phyloP scores from a whole-genome alignment of 2,113 vertebrate species.

The Accipiter cooperii region DNA sequence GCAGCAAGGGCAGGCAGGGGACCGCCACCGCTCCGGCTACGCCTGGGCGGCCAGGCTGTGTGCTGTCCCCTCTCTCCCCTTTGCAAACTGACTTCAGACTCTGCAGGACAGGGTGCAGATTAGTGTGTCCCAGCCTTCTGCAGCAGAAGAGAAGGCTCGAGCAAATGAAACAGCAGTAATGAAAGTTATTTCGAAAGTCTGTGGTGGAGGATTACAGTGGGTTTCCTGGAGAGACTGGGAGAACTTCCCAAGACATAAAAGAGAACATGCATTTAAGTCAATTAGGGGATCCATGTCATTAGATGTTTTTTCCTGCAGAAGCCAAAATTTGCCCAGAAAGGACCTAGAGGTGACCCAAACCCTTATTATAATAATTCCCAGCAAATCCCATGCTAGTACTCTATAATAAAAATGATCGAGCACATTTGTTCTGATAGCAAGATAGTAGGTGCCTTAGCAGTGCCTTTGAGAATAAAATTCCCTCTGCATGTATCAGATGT shows the following conservation, averaged over 20 bases:
- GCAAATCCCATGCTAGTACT: neutral
- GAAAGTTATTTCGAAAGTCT: neutral
- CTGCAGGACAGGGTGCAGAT: neutral
- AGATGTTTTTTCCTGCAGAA: neutral
- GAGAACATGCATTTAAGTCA: neutral
- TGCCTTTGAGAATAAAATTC: neutral
- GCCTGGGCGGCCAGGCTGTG: neutral
- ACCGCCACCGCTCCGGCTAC: fast-evolving
- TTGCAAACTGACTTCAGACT: neutral
- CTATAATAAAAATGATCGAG: neutral
- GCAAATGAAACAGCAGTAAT: neutral
- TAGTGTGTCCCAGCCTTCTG: neutral
- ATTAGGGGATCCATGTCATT: neutral
- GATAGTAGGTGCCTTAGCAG: neutral
- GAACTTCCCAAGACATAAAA: neutral
- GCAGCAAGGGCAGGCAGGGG: neutral
- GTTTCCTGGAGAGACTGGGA: neutral
- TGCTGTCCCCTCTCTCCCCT: neutral
- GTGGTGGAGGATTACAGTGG: neutral
- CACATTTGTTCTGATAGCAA: neutral
- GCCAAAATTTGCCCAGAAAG: neutral
- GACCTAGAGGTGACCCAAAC: neutral
- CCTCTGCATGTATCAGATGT: neutral
- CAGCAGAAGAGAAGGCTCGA: neutral
- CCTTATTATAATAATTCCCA: neutral